phyloP scores from a whole-genome alignment of 2,113 vertebrate genomes.

The Hemiprocne comata region DNA sequence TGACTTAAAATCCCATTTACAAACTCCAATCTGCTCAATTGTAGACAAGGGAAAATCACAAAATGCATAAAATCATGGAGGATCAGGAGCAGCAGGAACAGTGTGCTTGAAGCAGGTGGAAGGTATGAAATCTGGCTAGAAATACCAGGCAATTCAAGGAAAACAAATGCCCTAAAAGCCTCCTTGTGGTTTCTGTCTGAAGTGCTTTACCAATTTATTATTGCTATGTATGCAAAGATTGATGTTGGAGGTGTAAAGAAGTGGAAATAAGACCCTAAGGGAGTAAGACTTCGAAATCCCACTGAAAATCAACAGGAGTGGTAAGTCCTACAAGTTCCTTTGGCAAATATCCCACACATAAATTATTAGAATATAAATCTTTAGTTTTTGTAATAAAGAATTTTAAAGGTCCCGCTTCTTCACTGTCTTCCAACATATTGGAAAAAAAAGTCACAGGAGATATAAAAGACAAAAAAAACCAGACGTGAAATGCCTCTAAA shows the following conservation, averaged over 20 bases:
- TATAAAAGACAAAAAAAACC: not conserved
- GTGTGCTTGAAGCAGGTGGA: not conserved
- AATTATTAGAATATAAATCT: not conserved
- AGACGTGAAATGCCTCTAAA: not conserved
- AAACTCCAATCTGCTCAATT: not conserved
- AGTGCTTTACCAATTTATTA: not conserved
- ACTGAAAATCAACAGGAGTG: not conserved
- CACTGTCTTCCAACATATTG: not conserved
- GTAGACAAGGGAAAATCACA: not conserved
- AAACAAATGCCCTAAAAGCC: not conserved
- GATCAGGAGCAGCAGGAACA: not conserved
- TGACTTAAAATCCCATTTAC: not conserved
- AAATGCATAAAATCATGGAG: not conserved
- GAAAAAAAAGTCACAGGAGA: slow-evolving; percentile 3
- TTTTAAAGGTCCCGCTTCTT: not conserved
- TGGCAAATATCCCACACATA: not conserved
- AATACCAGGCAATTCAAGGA: not conserved
- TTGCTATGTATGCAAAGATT: not conserved
- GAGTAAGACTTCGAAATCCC: not conserved
- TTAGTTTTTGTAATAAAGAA: not conserved
- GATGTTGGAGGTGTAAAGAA: not conserved
- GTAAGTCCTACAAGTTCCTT: not conserved
- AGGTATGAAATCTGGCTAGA: not conserved
- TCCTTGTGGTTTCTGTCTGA: not conserved
- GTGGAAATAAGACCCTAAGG: not conserved